Percentiles rank a stretch among this genome's conserved stretches.
phyloP scores from a whole-genome alignment of 2,888 invertebrate genomes.

The Amphipyra berbera region DNA sequence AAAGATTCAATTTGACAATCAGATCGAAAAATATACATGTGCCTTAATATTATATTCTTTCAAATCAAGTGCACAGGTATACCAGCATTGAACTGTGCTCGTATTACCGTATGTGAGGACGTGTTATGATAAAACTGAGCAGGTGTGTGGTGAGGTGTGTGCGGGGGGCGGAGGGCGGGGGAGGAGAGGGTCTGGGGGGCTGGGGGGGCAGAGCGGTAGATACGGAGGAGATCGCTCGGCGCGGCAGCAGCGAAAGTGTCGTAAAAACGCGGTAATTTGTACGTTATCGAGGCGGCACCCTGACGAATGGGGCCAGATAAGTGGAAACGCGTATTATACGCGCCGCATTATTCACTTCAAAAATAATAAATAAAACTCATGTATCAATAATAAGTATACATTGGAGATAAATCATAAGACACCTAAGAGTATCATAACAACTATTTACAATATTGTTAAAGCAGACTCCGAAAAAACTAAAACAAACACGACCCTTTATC shows the following conservation, averaged over 20 bases:
- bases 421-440: no score
- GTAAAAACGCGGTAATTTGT: conserved; percentile 34
- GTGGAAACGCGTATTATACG: conserved; percentile 2
- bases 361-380: background rate
- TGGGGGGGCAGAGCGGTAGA: background rate
- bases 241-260: conserved; percentile 8
- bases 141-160: background rate
- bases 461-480: no score
- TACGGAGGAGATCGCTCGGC: conserved; percentile 11
- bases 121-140: conserved; percentile 1
- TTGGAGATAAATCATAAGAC: no score
- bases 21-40: no score
- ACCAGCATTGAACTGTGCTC: conserved; percentile 2
- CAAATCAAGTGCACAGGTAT: conserved; percentile 1
- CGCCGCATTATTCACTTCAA: background rate
- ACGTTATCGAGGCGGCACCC: conserved; percentile 24
- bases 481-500: no score
- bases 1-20: no score
- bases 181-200: no score
- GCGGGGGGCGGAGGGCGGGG: background rate
- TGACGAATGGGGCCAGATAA: conserved; percentile 7
- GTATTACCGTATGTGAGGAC: background rate
- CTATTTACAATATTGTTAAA: no score
- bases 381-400: background rate
- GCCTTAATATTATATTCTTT: background rate